Evolutionary conservation across 2,113 vertebrate genomes (phyloP).

Genomic region (Lepisosteus oculatus): DNA sequence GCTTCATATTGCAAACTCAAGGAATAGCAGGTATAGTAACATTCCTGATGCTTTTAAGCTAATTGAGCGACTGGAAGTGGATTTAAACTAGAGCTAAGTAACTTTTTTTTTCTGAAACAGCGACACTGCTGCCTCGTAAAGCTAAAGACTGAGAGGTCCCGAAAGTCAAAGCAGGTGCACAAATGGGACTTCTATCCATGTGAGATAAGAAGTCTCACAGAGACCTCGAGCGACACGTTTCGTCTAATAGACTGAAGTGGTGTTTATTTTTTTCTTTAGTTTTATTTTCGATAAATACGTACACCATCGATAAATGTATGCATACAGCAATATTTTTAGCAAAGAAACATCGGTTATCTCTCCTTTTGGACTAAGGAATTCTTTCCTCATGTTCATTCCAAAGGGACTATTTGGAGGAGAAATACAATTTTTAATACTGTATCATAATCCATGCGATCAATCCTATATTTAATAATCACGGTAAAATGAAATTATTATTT

Average conservation of each 20-base stretch:
- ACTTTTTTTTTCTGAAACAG: slow-evolving; percentile 17
- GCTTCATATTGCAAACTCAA: slow-evolving; percentile 77
- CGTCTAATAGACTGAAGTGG: no score
- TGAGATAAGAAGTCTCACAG: slow-evolving; percentile 23
- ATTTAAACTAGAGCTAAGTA: slow-evolving; percentile 14
- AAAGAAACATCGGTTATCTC: no score
- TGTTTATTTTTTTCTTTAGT: no score
- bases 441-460: not conserved
- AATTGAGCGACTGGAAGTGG: not conserved
- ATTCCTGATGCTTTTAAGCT: slow-evolving; percentile 30
- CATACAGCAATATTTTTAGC: no score
- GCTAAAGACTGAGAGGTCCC: slow-evolving; percentile 50
- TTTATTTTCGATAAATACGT: no score
- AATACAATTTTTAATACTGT: not conserved
- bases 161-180: slow-evolving; percentile 65
- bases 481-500: not conserved
- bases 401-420: slow-evolving; percentile 9
- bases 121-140: slow-evolving; percentile 21
- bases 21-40: slow-evolving; percentile 80
- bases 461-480: not conserved
- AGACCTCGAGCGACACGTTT: slow-evolving; percentile 14
- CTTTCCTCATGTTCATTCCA: slow-evolving; percentile 16
- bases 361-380: slow-evolving; percentile 11
- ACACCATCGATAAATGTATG: no score
- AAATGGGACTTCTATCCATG: slow-evolving; percentile 50